phyloP scores from a whole-genome alignment of 2,888 invertebrate genomes.

The Leistus spinibarbis region DNA sequence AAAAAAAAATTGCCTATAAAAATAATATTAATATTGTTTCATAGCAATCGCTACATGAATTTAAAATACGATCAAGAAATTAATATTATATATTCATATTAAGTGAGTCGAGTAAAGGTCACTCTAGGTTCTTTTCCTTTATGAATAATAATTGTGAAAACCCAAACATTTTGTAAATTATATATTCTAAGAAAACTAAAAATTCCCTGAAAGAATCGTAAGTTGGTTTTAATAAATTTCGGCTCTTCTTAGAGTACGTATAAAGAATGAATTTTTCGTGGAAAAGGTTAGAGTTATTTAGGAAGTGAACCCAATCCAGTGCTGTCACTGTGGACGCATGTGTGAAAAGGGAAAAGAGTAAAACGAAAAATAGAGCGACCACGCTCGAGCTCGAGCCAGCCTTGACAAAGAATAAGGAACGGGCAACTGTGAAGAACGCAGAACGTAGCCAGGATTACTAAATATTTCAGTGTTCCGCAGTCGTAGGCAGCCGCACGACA shows the following conservation, averaged over 20 bases:
- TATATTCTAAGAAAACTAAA: too few relatives aligned
- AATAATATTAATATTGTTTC: too few relatives aligned
- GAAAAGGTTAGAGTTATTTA: neutral
- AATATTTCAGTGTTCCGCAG: slow-evolving; percentile 3
- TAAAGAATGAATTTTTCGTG: neutral
- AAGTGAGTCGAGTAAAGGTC: too few relatives aligned
- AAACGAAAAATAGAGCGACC: neutral
- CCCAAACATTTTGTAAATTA: too few relatives aligned
- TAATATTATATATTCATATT: too few relatives aligned
- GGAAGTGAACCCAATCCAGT: neutral
- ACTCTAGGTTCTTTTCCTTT: too few relatives aligned
- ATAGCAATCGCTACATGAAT: too few relatives aligned
- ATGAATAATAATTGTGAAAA: too few relatives aligned
- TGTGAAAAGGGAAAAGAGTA: neutral
- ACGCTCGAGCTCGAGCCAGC: neutral
- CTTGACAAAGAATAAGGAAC: neutral
- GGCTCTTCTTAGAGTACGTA: neutral
- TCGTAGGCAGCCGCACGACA: neutral
- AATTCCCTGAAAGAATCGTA: too few relatives aligned
- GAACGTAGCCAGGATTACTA: neutral
- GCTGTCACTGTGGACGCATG: neutral
- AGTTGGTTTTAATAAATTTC: too few relatives aligned
- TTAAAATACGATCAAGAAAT: too few relatives aligned
- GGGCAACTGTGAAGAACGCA: neutral
- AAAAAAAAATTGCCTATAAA: too few relatives aligned